Conservation (phyloP, 2,113 vertebrate genomes). For the Eubucco bourcierii region DNA sequence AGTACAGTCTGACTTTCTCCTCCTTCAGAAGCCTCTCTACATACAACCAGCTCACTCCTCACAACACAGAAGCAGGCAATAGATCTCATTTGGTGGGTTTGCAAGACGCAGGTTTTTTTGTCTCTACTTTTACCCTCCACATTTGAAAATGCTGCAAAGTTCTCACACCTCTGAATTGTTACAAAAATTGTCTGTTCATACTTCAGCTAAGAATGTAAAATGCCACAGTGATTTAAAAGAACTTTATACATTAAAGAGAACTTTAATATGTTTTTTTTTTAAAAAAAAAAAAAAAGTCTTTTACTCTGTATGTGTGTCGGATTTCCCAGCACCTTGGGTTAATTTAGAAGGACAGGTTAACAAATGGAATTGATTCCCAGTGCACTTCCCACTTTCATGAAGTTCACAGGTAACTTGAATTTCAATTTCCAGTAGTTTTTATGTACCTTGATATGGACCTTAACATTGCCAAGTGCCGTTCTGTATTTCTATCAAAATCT, state of each 20-base stretch:
- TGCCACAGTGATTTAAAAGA: not conserved
- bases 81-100: not conserved
- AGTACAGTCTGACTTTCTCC: not conserved
- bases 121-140: not conserved
- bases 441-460: not conserved
- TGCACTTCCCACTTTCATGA: not conserved
- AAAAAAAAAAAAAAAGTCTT: not conserved
- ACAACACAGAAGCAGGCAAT: not conserved
- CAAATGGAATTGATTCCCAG: not conserved
- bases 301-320: not conserved
- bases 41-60: rapidly evolving
- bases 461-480: not conserved
- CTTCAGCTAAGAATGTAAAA: not conserved
- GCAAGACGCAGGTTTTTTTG: rapidly evolving
- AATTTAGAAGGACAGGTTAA: not conserved
- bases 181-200: not conserved
- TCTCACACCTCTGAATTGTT: not conserved
- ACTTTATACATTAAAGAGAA: too few species aligned
- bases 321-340: not conserved
- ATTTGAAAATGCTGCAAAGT: not conserved
- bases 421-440: not conserved
- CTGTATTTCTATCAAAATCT: not conserved
- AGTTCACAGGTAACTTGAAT: not conserved
- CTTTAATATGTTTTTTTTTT: too few species aligned
- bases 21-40: not conserved